These are phyloP conservation scores for Platyscapa corneri DNA, from an alignment of 1,140 invertebrate species.

Conservation along the genomic window DNA sequence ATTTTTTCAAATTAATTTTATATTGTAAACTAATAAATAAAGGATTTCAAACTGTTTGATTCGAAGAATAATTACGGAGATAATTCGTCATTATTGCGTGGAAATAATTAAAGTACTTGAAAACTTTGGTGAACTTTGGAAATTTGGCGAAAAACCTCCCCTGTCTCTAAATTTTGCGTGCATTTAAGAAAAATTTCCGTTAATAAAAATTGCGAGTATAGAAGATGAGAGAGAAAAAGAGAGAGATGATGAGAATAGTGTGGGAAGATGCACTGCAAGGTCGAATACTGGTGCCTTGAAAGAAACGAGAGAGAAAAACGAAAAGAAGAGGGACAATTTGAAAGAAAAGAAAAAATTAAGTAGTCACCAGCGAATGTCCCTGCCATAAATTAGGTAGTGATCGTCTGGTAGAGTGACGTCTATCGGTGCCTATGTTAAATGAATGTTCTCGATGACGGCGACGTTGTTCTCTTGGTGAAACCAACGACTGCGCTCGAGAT, in stretches of 20 bases:
- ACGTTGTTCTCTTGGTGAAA: not conserved
- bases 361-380: not conserved
- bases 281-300: not conserved
- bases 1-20: no score
- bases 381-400: conserved; percentile 42
- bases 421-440: not conserved
- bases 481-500: not conserved
- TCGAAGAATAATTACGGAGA: no score
- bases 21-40: no score
- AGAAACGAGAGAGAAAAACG: not conserved
- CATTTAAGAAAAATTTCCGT: not conserved
- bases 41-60: no score
- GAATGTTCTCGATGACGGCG: conserved; percentile 11
- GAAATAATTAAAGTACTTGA: no score
- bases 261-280: not conserved
- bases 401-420: conserved; percentile 37
- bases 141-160: not conserved
- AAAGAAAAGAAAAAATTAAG: not conserved
- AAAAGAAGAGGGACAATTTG: not conserved
- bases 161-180: not conserved
- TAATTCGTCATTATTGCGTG: no score
- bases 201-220: conserved; percentile 19
- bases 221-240: not conserved
- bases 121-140: not conserved
- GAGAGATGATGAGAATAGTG: no score